These are phyloP conservation scores for Synodontis membranacea DNA, from an alignment of 2,113 vertebrate genomes.

Conservation along the genomic window DNA sequence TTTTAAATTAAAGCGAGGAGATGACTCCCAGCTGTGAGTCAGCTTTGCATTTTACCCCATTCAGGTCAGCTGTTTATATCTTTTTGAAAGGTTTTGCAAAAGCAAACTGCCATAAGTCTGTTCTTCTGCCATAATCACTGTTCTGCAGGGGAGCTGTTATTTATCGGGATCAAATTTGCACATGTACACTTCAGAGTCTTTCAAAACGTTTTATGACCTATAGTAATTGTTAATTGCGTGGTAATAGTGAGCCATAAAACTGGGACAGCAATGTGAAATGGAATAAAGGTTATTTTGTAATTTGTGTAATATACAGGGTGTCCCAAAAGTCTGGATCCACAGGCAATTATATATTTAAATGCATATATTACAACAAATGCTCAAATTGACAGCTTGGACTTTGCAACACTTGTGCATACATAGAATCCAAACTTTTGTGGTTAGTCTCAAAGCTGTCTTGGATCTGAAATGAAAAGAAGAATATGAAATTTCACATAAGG, in stretches of 20 bases:
- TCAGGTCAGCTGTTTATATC: background rate
- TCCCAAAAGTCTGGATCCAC: too few species aligned
- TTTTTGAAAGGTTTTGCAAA: background rate
- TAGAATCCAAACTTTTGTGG: too few species aligned
- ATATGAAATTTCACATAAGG: too few species aligned
- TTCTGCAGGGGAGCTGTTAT: background rate
- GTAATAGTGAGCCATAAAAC: background rate
- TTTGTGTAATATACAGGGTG: background rate
- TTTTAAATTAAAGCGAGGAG: conserved; percentile 4
- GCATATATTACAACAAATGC: too few species aligned
- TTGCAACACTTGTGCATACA: too few species aligned
- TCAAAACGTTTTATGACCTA: background rate
- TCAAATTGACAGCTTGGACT: too few species aligned
- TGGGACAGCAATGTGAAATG: background rate
- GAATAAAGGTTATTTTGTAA: background rate
- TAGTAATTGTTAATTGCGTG: background rate
- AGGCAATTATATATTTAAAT: too few species aligned
- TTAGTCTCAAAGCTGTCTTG: too few species aligned
- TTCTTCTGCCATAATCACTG: too few species aligned
- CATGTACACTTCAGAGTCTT: background rate
- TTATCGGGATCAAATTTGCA: background rate
- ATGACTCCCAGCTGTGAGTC: background rate
- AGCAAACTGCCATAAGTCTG: background rate
- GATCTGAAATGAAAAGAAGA: too few species aligned
- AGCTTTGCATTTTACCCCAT: background rate